These are phyloP conservation scores for Phylloscopus trochiloides DNA, from an alignment of 2,113 vertebrate genomes.

Conservation along the genomic window DNA sequence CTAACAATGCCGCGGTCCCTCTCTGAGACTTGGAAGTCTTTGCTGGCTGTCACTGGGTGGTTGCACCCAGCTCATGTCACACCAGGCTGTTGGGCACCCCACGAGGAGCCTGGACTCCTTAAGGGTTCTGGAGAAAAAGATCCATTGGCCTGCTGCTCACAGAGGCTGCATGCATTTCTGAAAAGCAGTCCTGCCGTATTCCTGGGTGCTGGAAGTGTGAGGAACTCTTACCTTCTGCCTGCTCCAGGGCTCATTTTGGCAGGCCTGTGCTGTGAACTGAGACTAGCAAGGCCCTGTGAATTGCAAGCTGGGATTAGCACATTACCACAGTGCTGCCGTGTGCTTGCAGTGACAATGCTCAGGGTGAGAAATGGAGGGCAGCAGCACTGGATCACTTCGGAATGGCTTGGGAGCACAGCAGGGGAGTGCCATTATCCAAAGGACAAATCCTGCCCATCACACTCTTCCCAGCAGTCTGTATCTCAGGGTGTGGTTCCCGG, in stretches of 20 bases:
- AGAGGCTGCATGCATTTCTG: neutral
- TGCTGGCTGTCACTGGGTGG: slow-evolving; percentile 12
- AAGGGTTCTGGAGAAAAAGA: neutral
- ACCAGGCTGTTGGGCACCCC: neutral
- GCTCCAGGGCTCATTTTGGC: neutral
- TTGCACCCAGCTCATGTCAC: neutral
- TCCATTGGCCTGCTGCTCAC: neutral
- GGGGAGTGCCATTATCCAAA: neutral
- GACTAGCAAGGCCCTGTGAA: neutral
- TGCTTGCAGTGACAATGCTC: neutral
- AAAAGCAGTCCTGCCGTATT: neutral
- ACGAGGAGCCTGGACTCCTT: neutral
- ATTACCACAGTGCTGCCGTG: neutral
- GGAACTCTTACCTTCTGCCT: neutral
- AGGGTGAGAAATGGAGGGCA: neutral
- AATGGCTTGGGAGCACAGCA: neutral
- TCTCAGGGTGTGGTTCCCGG: neutral
- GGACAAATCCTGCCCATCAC: neutral
- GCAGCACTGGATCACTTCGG: rapidly evolving
- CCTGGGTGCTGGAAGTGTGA: neutral
- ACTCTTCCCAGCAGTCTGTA: neutral
- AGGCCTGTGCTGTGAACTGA: neutral
- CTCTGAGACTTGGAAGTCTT: neutral
- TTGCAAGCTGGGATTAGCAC: neutral
- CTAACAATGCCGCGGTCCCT: neutral